Evolutionary conservation across 2,113 vertebrate species (phyloP).

Genomic region (Ageneiosus marmoratus): DNA sequence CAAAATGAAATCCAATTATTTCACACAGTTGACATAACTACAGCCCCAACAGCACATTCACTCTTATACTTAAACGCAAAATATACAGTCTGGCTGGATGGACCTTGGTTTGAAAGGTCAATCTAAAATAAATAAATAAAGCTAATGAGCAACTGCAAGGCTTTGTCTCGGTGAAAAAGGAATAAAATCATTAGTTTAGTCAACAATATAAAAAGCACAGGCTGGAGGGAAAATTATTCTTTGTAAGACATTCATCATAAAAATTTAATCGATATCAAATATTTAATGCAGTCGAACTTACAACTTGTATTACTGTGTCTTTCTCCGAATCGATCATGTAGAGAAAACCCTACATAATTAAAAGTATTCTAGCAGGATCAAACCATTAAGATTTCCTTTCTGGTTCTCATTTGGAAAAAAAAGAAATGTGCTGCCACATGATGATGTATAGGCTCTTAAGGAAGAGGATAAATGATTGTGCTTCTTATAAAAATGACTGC

Average conservation of each 20-base stretch:
- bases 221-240: constrained; percentile 76
- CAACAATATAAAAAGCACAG: constrained; percentile 67
- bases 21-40: constrained; percentile 13
- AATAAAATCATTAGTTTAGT: constrained; percentile 75
- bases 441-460: constrained; percentile 76
- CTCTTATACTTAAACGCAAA: constrained; percentile 49
- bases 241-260: constrained; percentile 80
- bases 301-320: constrained; percentile 78
- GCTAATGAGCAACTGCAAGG: constrained; percentile 60
- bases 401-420: constrained; percentile 68
- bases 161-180: constrained; percentile 64
- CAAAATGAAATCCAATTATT: constrained; percentile 30
- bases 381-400: constrained; percentile 77
- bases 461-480: constrained; percentile 71
- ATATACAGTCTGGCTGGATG: constrained; percentile 50
- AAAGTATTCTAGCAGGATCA: constrained; percentile 75
- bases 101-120: constrained; percentile 64
- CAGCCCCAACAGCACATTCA: background rate
- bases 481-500: constrained; percentile 68
- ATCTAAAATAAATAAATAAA: constrained; percentile 64
- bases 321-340: constrained; percentile 78
- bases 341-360: constrained; percentile 79
- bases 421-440: constrained; percentile 69
- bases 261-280: constrained; percentile 80
- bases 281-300: constrained; percentile 82